These are phyloP conservation scores for Drosophila merina DNA, from an alignment of 2,888 invertebrate genomes.

Conservation along the genomic window DNA sequence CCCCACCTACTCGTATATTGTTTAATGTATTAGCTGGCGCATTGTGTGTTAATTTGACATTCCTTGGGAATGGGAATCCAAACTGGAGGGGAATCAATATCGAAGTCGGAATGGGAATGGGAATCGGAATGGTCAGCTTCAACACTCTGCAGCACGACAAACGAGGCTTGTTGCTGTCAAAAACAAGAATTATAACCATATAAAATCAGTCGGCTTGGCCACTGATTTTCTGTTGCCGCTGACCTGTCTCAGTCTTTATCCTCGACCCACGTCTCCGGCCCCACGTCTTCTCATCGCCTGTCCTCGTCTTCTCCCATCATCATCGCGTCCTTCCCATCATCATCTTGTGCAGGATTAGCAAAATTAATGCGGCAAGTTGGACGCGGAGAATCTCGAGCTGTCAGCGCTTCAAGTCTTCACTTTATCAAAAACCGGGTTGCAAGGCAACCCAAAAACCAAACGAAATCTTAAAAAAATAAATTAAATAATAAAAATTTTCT, in stretches of 20 bases:
- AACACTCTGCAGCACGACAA: constrained; percentile 69
- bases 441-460: not conserved
- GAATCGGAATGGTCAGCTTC: constrained; percentile 28
- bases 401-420: constrained; percentile 59
- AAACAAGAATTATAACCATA: constrained; percentile 76
- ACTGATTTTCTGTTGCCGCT: constrained; percentile 52
- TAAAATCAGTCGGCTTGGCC: constrained; percentile 73
- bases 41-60: constrained; percentile 77
- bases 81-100: not conserved
- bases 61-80: constrained; percentile 57
- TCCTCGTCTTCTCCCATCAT: constrained; percentile 22
- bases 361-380: constrained; percentile 67
- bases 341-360: constrained; percentile 64
- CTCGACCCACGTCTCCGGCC: constrained; percentile 12
- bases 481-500: not conserved
- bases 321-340: constrained; percentile 40
- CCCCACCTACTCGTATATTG: constrained; percentile 47
- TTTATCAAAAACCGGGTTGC: constrained; percentile 52
- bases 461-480: not conserved
- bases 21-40: constrained; percentile 75
- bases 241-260: constrained; percentile 44
- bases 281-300: constrained; percentile 12
- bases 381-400: constrained; percentile 56
- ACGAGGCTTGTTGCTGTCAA: constrained; percentile 75
- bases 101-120: constrained; percentile 37